Percentiles rank a stretch among this genome's conserved stretches.
Conservation (phyloP, 2,797 vertebrate species). For the Rhynchotus rufescens region DNA sequence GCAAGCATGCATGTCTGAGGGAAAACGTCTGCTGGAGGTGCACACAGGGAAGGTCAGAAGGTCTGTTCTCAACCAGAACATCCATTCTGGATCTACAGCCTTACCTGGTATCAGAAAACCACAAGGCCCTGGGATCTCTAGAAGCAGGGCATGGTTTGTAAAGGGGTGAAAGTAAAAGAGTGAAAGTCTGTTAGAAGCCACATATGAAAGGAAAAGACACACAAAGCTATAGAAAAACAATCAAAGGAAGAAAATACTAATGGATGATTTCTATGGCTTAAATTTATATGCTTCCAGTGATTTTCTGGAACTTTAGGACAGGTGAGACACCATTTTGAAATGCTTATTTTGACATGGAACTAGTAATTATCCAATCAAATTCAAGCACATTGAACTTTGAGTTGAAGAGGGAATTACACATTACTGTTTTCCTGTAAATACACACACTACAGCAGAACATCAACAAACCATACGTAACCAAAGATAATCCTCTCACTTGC, state of each 20-base stretch:
- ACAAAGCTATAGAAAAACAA: neutral
- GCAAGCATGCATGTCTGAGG: slow-evolving; percentile 19
- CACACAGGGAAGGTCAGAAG: slow-evolving; percentile 64
- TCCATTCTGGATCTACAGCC: slow-evolving; percentile 72
- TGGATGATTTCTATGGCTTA: neutral
- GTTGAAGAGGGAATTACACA: neutral
- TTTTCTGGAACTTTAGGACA: neutral
- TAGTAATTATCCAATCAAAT: neutral
- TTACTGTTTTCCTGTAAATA: neutral
- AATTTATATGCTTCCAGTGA: neutral
- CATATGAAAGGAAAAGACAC: neutral
- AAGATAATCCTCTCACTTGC: neutral
- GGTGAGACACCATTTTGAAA: neutral
- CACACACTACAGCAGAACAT: neutral
- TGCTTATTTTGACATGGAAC: neutral
- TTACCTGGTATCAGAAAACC: slow-evolving; percentile 95
- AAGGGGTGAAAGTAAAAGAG: slow-evolving; percentile 84
- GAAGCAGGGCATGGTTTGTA: slow-evolving; percentile 80
- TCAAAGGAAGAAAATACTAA: neutral
- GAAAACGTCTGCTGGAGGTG: slow-evolving; percentile 26
- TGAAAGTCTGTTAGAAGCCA: slow-evolving; percentile 73
- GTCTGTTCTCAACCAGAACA: slow-evolving; percentile 36
- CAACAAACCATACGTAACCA: neutral
- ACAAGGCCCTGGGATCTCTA: slow-evolving; percentile 94
- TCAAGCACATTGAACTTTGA: neutral